Conservation (phyloP, 2,113 vertebrate genomes). For the Saimiri boliviensis region DNA sequence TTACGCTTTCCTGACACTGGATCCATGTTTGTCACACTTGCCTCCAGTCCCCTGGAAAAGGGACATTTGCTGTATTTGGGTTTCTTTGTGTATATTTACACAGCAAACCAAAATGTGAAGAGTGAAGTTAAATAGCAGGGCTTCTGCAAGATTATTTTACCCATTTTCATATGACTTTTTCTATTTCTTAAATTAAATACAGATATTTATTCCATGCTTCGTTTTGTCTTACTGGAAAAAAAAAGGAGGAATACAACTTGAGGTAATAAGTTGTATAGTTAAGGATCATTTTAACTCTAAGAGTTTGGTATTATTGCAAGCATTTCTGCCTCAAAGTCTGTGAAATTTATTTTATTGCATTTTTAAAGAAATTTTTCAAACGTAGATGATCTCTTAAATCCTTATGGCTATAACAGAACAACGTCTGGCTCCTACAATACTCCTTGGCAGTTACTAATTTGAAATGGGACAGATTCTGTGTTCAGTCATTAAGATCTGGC, state of each 20-base stretch:
- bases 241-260: background rate
- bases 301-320: conserved; percentile 21
- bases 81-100: conserved; percentile 51
- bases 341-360: conserved; percentile 8
- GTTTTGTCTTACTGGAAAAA: background rate
- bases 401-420: background rate
- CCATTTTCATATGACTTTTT: conserved; percentile 28
- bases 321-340: background rate
- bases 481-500: background rate
- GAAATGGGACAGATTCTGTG: background rate
- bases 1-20: conserved; percentile 31
- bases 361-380: background rate
- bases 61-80: background rate
- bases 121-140: conserved; percentile 8
- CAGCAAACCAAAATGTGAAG: conserved; percentile 31
- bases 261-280: background rate
- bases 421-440: background rate
- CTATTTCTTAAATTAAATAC: conserved; percentile 22
- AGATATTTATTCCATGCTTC: conserved; percentile 33
- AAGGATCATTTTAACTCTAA: background rate
- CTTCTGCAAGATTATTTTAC: conserved; percentile 36
- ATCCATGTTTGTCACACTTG: conserved; percentile 3
- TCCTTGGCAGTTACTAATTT: conserved; percentile 8
- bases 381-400: background rate
- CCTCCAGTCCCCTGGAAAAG: conserved; percentile 21